phyloP scores from a whole-genome alignment of 2,113 vertebrate species.

The Acrocephalus kingi region DNA sequence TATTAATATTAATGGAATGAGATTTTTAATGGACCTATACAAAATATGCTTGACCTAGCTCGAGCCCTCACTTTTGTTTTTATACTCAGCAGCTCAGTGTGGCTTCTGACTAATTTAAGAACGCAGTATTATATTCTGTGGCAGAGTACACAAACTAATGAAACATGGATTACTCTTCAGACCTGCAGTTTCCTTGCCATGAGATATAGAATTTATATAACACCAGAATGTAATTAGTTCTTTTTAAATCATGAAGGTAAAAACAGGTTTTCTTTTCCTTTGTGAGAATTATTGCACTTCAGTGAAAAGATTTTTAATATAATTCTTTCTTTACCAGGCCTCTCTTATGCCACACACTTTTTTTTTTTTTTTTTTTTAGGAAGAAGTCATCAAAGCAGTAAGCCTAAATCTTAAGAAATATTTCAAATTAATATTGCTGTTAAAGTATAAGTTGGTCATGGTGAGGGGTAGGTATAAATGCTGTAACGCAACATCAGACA shows the following conservation, averaged over 20 bases:
- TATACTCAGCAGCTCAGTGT: neutral
- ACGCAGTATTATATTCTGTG: slow-evolving; percentile 1
- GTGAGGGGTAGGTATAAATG: neutral
- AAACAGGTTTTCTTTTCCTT: neutral
- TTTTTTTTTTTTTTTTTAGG: neutral
- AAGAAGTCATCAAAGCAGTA: neutral
- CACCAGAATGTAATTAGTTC: neutral
- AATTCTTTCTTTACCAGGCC: neutral
- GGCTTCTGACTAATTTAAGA: slow-evolving; percentile 54
- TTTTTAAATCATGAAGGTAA: neutral
- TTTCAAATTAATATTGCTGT: neutral
- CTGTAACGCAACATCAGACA: neutral
- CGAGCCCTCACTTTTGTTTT: slow-evolving; percentile 56
- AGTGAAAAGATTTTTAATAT: neutral
- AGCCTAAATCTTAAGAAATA: neutral
- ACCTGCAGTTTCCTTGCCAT: neutral
- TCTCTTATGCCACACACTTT: neutral
- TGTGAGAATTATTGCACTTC: neutral
- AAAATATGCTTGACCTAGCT: slow-evolving; percentile 57
- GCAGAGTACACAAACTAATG: slow-evolving; percentile 29
- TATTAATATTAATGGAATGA: slow-evolving; percentile 63
- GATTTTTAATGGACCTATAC: slow-evolving; percentile 52
- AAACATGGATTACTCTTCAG: slow-evolving; percentile 16
- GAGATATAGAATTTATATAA: neutral
- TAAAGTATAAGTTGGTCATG: neutral